Evolutionary conservation across 2,888 invertebrate genomes (phyloP), one percentile per base, ranked within the genome.

Genomic region (Eilema caniola): DNA sequence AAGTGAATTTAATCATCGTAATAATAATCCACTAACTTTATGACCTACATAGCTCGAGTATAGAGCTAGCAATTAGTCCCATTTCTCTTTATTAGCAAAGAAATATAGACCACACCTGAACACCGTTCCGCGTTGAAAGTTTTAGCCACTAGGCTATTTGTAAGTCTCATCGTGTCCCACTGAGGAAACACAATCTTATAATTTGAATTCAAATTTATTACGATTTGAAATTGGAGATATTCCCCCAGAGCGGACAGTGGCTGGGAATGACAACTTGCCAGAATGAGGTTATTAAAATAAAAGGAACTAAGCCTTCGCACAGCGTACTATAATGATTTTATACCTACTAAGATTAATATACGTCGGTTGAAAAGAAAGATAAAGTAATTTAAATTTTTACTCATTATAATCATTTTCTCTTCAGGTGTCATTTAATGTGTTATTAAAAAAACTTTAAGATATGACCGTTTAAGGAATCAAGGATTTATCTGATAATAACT

Each of bases 131-230:
- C 20, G 14, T n/a, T 31, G 20, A 53, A 53, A 53, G 53, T 53
- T 53, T 47, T n/a, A 61, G 20, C 20, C 61, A n/a, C 10, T n/a
- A 33, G 31, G 28, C 31, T 31, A 61, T 61, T 31, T 31, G 31
- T 61, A 61, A 61, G 20, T 16, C 31, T 61, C 16, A 61, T 61
- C 28, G 31, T 61, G 14, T 61, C 20, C 28, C 61, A 31, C 61
- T 61, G 28, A 5, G 61, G 31, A 4, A 61, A 31, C 31, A 28
- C 61, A 61, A 61, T 25, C 60, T 20, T 60, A 60, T 28, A 60
- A 61, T 61, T 61, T n/a, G 61, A 61, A 61, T 61, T 61, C 28
- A 31, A 31, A 61, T 61, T 61, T 31, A 61, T 61, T 61, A 28
- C 61, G 61, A 61, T 61, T 61, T 61, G 20, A n/a, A 61, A 61